Evolutionary conservation across 2,113 vertebrate genomes (phyloP).

Genomic region (Coturnix japonica): DNA sequence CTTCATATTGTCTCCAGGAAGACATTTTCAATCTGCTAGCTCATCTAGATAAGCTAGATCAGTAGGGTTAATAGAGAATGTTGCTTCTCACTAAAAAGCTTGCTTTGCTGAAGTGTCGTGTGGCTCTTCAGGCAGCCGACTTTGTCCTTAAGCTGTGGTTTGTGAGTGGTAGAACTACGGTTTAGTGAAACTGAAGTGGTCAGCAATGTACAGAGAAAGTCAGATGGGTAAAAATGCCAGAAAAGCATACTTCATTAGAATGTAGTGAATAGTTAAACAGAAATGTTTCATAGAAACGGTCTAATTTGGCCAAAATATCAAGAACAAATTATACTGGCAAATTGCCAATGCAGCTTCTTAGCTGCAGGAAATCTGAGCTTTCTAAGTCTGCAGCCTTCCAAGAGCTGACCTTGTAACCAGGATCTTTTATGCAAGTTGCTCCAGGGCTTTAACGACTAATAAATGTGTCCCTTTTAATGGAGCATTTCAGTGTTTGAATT

Average conservation of each 20-base stretch:
- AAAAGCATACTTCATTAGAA: background rate
- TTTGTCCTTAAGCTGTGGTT: background rate
- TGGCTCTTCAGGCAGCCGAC: background rate
- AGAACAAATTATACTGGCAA: background rate
- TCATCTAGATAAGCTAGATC: background rate
- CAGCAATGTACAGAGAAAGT: background rate
- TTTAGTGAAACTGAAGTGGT: background rate
- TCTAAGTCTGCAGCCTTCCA: slow-evolving; percentile 16
- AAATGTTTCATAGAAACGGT: background rate
- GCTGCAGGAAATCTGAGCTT: slow-evolving; percentile 3
- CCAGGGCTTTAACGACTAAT: background rate
- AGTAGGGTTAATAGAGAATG: background rate
- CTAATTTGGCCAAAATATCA: slow-evolving; percentile 10
- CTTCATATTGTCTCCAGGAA: background rate
- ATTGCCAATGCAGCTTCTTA: background rate
- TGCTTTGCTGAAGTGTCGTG: background rate
- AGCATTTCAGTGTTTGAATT: slow-evolving; percentile 4
- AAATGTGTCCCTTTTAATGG: slow-evolving; percentile 2
- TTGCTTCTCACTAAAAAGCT: background rate
- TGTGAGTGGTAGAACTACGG: background rate
- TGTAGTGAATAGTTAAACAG: background rate
- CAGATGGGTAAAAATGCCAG: background rate
- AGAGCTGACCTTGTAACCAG: slow-evolving; percentile 13
- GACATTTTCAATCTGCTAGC: background rate
- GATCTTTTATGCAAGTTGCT: slow-evolving; percentile 6